A percentile compares a stretch with the other conserved stretches of the same genome.
Evolutionary conservation across 2,888 invertebrate species (phyloP).

Genomic region (Chrysomela aeneicollis): DNA sequence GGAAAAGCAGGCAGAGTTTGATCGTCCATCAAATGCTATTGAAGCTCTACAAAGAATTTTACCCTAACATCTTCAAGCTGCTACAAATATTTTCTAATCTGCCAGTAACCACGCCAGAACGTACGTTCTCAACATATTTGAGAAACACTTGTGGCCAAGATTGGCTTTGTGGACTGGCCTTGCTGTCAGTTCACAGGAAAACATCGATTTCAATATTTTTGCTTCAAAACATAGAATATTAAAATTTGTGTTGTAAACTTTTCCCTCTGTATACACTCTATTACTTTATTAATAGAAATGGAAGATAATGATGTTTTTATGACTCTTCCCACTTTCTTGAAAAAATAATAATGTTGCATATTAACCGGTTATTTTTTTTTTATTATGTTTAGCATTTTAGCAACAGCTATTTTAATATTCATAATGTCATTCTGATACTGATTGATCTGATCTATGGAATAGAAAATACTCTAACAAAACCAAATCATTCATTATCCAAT

Average conservation of each 20-base stretch:
- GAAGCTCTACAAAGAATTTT: conserved; percentile 14
- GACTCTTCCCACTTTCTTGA: not conserved
- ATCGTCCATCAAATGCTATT: conserved; percentile 8
- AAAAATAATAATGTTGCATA: conserved; percentile 5
- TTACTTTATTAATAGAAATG: not conserved
- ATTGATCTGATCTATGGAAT: conserved; percentile 14
- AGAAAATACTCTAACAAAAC: conserved; percentile 15
- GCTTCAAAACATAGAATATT: conserved; percentile 8
- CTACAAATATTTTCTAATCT: not conserved
- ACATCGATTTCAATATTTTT: no score
- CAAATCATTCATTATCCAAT: conserved; percentile 10
- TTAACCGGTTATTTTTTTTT: conserved; percentile 14
- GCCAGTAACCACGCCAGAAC: conserved; percentile 12
- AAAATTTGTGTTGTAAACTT: no score
- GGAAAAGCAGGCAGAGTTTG: not conserved
- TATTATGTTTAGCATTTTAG: not conserved
- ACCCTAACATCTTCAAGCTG: conserved; percentile 13
- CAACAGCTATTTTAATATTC: conserved; percentile 10
- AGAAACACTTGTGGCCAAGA: conserved; percentile 3
- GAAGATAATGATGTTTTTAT: conserved; percentile 3
- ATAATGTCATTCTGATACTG: conserved; percentile 16
- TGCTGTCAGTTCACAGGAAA: conserved; percentile 5
- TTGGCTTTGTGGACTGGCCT: conserved; percentile 2
- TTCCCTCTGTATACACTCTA: conserved; percentile 10
- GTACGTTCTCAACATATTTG: not conserved